Base-by-base conservation (phyloP, 2,797 vertebrate genomes). In the Eptatretus atami region DNA sequence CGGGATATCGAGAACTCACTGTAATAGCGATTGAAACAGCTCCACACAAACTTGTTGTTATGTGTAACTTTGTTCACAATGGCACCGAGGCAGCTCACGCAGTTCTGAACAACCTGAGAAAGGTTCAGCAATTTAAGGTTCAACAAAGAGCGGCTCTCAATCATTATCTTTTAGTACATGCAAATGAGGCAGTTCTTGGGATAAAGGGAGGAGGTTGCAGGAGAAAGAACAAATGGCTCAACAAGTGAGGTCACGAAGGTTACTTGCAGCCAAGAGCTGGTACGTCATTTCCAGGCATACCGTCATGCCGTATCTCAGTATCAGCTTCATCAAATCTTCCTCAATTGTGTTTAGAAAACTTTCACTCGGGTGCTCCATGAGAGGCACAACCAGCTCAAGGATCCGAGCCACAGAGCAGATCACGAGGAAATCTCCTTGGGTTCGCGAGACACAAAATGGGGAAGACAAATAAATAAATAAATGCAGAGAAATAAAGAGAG, bases 371-470 rank as follows among this genome's bases (percentile, higher is more conserved):
- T 83, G 77, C 6, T 95, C 90, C 81, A 95, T 87, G 66, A 98
- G 73, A 0, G 92, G 92, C 53, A 98, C 81, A 9, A 87, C 84
- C 68, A 98, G 77, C 65, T 96, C 87, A 69, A 98, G 73, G 70
- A 98, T 95, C 76, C 92, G 94, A 68, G 92, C 86, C 72, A 95
- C 92, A 65, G 94, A 94, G 73, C 90, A 96, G 70, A 96, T 94
- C 70, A 95, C 81, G 81, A 98, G 81, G 72, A 96, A 92, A 74
- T 95, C 92, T 73, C 86, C 95, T 72, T 93, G 87, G 53, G 79
- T 88, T 90, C 96, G 69, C 55, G 31, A 61, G 54, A 24, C 12
- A 31, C 52, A 53, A 53, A 25, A 63, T 52, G 24, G n/a, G 52
- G 60, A 12, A 15, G 19, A 19, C 19, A 19, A n/a, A 60, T 6